Percentiles rank a stretch among this genome's conserved stretches.
phyloP scores from a whole-genome alignment of 2,113 vertebrate genomes.

The Pterocles gutturalis region DNA sequence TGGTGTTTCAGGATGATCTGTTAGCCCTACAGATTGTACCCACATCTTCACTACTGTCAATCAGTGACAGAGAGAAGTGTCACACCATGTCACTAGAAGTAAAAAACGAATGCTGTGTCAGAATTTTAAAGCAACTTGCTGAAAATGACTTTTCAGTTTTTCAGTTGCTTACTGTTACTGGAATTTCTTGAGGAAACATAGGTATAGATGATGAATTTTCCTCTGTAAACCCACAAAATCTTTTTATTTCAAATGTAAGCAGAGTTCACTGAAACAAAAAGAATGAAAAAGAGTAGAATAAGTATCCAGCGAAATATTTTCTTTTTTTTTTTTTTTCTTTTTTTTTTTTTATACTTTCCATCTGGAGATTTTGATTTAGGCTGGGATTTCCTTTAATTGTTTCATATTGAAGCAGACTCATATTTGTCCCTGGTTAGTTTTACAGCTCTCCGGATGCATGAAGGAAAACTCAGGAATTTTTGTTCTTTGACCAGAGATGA shows the following conservation, averaged over 20 bases:
- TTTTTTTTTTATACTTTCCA: conserved; percentile 25
- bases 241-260: neutral
- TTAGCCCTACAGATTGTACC: neutral
- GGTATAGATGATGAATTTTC: neutral
- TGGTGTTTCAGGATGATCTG: neutral
- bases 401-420: conserved; percentile 59
- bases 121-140: neutral
- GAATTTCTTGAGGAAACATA: neutral
- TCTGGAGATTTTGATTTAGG: conserved; percentile 59
- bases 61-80: neutral
- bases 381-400: conserved; percentile 90
- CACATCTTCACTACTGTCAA: neutral
- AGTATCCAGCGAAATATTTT: neutral
- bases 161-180: neutral
- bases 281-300: neutral
- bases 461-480: conserved; percentile 29
- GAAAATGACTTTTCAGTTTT: neutral
- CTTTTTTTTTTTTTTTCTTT: neutral
- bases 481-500: conserved; percentile 1
- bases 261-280: neutral
- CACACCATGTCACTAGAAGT: neutral
- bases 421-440: conserved; percentile 63
- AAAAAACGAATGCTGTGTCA: neutral
- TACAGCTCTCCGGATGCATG: conserved; percentile 68
- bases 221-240: neutral